Base-by-base conservation (phyloP, 2,113 vertebrate genomes). In the Peromyscus leucopus region DNA sequence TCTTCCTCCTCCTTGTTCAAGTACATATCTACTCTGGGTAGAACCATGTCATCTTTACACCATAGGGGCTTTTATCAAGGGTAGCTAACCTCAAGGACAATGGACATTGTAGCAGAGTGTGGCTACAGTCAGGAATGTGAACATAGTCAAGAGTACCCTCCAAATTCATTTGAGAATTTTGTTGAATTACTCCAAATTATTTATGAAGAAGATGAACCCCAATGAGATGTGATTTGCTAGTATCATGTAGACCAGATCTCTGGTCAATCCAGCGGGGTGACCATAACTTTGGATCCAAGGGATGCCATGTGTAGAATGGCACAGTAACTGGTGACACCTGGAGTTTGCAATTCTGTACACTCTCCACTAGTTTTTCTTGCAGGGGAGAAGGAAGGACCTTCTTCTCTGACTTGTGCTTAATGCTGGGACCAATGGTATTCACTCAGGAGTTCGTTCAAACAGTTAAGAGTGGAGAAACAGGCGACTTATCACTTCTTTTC, bases 401-500 rank as follows among this genome's bases (percentile, higher is more conserved):
- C 85, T 28, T 55, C 65, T 36, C n/a, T 92, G 59, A 88, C 80
- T 91, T 90, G 76, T 89, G 72, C 55, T 96, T 95, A 74, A 69
- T 87, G 80, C 82, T 95, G 63, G 83, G 57, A 84, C 69, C 82
- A 91, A 89, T 55, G 39, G 76, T 67, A 71, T 28, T 28, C n/a
- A 96, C 76, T 85, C 86, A 48, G 15, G 80, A 93, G 48, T 93
- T 92, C 63, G 87, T 39, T 89, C 51, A 91, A 82, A 76, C 19
- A 90, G 51, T 48, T 46, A 59, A 75, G 55, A 86, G 28, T 28
- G n/a, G 65, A 93, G 94, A 57, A 93, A 89, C 42, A 65, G 95
- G 88, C 90, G 85, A 69, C 61, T 57, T 74, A 89, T 85, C 59
- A 80, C 55, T 90, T 96, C 63, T 83, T 72, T 93, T 94, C 72